phyloP scores from a whole-genome alignment of 2,113 vertebrate species.

The Lasiurus borealis region DNA sequence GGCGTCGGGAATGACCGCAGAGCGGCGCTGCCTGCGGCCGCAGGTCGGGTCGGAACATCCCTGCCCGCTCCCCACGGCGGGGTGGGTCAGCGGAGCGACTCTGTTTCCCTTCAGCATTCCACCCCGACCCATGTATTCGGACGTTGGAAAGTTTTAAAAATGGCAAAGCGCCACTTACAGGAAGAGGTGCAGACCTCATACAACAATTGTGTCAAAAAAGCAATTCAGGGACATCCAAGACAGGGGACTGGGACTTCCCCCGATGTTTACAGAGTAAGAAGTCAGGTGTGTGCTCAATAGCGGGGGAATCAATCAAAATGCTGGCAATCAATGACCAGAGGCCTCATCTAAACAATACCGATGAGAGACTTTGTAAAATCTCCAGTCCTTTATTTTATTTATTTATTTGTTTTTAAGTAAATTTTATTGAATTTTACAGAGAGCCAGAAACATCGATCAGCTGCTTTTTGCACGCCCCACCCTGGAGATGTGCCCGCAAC shows the following conservation, averaged over 20 bases:
- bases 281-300: neutral
- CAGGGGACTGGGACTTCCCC: neutral
- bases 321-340: neutral
- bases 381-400: neutral
- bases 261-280: neutral
- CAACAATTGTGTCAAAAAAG: conserved; percentile 15
- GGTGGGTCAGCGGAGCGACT: neutral
- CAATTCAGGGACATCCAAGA: neutral
- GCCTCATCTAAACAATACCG: neutral
- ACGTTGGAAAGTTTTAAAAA: neutral
- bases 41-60: neutral
- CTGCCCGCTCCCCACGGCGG: neutral
- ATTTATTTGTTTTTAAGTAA: too few species aligned
- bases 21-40: neutral
- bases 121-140: neutral
- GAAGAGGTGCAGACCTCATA: neutral
- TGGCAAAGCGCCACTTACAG: neutral
- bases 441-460: too few species aligned
- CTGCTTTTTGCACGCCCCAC: too few species aligned
- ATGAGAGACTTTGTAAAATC: neutral
- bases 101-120: conserved; percentile 22
- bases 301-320: neutral
- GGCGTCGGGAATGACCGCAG: neutral
- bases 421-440: too few species aligned
- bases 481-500: too few species aligned